Evolutionary conservation across 2,888 invertebrate species (phyloP).

Genomic region (Campopleginae sp.): DNA sequence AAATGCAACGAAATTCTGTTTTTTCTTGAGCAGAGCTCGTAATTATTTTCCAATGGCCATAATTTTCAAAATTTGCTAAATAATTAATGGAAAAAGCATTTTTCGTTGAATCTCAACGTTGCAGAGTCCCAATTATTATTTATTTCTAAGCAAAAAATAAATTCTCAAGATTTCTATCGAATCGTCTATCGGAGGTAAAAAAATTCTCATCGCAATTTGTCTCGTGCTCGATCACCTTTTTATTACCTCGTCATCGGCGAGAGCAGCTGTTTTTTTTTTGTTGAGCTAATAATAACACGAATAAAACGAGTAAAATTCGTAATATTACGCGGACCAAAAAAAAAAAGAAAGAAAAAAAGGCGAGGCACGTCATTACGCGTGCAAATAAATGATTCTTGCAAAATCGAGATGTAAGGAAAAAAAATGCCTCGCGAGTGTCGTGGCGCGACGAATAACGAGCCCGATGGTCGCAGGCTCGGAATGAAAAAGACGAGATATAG

Average conservation of each 20-base stretch:
- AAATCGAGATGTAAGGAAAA: neutral
- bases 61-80: too few relatives aligned
- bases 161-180: neutral
- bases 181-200: neutral
- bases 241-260: neutral
- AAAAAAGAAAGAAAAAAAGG: conserved; percentile 1
- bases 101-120: too few relatives aligned
- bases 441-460: conserved; percentile 50
- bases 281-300: neutral
- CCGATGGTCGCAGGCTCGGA: conserved; percentile 1
- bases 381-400: conserved; percentile 41
- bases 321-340: conserved; percentile 9
- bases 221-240: conserved; percentile 17
- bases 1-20: too few relatives aligned
- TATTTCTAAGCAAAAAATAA: neutral
- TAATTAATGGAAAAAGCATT: too few relatives aligned
- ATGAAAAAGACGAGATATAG: conserved; percentile 3
- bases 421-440: conserved; percentile 27
- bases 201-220: conserved; percentile 26
- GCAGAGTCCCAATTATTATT: too few relatives aligned
- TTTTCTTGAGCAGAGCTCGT: too few relatives aligned
- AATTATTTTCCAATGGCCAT: too few relatives aligned
- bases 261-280: conserved; percentile 28
- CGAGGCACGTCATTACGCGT: conserved; percentile 11
- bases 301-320: neutral